Evolutionary conservation across 2,888 invertebrate species (phyloP).

Genomic region (Ophion costatus): DNA sequence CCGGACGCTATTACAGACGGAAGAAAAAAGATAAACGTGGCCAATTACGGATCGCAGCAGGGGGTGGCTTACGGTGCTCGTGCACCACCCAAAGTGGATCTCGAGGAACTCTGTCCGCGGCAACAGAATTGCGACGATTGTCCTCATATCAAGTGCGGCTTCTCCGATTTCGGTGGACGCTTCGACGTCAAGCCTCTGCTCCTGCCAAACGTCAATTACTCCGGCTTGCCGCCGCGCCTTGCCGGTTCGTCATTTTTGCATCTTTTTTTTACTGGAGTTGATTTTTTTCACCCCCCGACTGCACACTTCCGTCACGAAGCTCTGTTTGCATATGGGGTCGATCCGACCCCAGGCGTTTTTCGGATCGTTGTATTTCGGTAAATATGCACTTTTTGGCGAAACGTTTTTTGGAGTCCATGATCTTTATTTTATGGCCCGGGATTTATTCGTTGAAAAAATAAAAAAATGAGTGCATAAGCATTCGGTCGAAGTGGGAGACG

Average conservation of each 20-base stretch:
- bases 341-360: too few species aligned
- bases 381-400: too few species aligned
- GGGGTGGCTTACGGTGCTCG: slow-evolving; percentile 86
- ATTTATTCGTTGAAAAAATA: too few species aligned
- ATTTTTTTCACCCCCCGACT: too few species aligned
- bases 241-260: slow-evolving; percentile 53
- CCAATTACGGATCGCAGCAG: slow-evolving; percentile 73
- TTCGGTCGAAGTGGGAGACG: too few species aligned
- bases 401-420: too few species aligned
- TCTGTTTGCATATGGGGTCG: too few species aligned
- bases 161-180: slow-evolving; percentile 76
- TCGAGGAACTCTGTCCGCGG: slow-evolving; percentile 87
- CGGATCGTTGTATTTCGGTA: too few species aligned
- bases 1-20: slow-evolving; percentile 67
- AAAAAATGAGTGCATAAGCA: too few species aligned
- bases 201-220: slow-evolving; percentile 72
- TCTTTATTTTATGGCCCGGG: too few species aligned
- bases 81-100: slow-evolving; percentile 86
- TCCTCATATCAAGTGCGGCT: slow-evolving; percentile 84
- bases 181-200: slow-evolving; percentile 76
- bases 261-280: too few species aligned
- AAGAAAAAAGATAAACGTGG: slow-evolving; percentile 68
- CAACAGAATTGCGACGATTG: slow-evolving; percentile 87
- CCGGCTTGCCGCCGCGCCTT: slow-evolving; percentile 75
- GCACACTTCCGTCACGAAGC: too few species aligned